A percentile compares a stretch with the other conserved stretches of the same genome.
These are phyloP conservation scores for Hoplodrina blanda DNA, from an alignment of 2,888 invertebrate species.

Conservation along the genomic window DNA sequence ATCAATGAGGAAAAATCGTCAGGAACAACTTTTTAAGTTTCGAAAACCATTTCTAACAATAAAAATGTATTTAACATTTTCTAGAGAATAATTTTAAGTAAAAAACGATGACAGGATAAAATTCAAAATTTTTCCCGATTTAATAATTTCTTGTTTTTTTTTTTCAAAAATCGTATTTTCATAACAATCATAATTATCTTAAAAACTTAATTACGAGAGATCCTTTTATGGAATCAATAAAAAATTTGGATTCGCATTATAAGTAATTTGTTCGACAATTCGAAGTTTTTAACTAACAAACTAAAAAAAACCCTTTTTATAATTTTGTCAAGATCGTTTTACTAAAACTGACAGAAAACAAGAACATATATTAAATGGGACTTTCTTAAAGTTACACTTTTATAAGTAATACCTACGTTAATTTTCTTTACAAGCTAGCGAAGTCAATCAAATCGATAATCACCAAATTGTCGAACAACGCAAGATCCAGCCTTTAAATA, in stretches of 20 bases:
- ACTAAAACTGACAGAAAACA: slow-evolving; percentile 20
- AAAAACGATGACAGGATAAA: slow-evolving; percentile 65
- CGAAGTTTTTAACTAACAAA: slow-evolving; percentile 20
- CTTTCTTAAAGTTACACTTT: slow-evolving; percentile 34
- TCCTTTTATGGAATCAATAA: slow-evolving; percentile 77
- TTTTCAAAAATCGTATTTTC: slow-evolving; percentile 66
- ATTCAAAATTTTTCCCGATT: slow-evolving; percentile 63
- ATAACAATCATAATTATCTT: slow-evolving; percentile 72
- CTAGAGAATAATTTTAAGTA: slow-evolving; percentile 64
- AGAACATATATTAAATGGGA: slow-evolving; percentile 26
- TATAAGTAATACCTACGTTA: slow-evolving; percentile 21
- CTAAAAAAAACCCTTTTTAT: slow-evolving; percentile 5
- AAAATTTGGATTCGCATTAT: slow-evolving; percentile 63
- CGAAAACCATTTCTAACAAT: slow-evolving; percentile 61
- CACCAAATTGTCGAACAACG: slow-evolving; percentile 60
- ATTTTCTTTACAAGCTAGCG: slow-evolving; percentile 38
- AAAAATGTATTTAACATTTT: slow-evolving; percentile 61
- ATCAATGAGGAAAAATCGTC: slow-evolving; percentile 44
- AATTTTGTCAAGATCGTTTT: slow-evolving; percentile 14
- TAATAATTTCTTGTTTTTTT: slow-evolving; percentile 54
- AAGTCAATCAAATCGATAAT: slow-evolving; percentile 15
- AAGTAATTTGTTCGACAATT: slow-evolving; percentile 62
- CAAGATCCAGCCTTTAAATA: slow-evolving; percentile 65
- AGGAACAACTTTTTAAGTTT: slow-evolving; percentile 67
- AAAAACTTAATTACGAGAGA: slow-evolving; percentile 80